These are phyloP conservation scores for Drosophila ercepeae DNA, from an alignment of 1,140 invertebrate genomes.

Conservation along the genomic window DNA sequence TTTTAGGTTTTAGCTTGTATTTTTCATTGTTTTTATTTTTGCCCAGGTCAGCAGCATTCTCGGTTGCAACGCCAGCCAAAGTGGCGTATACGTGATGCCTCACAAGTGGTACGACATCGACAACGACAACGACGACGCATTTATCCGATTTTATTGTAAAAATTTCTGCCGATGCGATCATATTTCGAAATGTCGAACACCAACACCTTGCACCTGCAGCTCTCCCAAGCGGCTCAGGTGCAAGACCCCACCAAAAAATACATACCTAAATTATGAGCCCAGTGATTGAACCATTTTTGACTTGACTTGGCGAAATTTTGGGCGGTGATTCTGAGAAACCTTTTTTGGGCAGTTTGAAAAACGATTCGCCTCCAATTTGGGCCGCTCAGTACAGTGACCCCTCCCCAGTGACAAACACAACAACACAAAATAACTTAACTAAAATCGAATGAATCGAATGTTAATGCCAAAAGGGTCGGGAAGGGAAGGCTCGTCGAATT, in stretches of 20 bases:
- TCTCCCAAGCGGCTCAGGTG: slow-evolving; percentile 69
- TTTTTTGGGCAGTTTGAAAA: slow-evolving; percentile 48
- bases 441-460: not conserved
- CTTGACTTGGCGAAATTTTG: slow-evolving; percentile 57
- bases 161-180: slow-evolving; percentile 70
- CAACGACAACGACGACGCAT: slow-evolving; percentile 47
- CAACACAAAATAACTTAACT: slow-evolving; percentile 20
- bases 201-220: slow-evolving; percentile 71
- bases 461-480: not conserved
- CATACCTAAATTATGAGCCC: slow-evolving; percentile 6
- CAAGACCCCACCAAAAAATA: not conserved
- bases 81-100: slow-evolving; percentile 67
- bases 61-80: slow-evolving; percentile 47
- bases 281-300: slow-evolving; percentile 38
- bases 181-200: slow-evolving; percentile 74
- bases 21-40: slow-evolving; percentile 21
- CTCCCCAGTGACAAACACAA: slow-evolving; percentile 45
- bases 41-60: slow-evolving; percentile 43
- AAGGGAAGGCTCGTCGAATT: slow-evolving; percentile 33
- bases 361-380: slow-evolving; percentile 49
- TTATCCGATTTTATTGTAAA: slow-evolving; percentile 52
- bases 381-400: slow-evolving; percentile 63
- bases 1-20: too few species aligned
- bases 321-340: slow-evolving; percentile 60
- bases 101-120: slow-evolving; percentile 11